Base-by-base conservation (phyloP, 2,113 vertebrate genomes). In the Microcebus ravelobensis region DNA sequence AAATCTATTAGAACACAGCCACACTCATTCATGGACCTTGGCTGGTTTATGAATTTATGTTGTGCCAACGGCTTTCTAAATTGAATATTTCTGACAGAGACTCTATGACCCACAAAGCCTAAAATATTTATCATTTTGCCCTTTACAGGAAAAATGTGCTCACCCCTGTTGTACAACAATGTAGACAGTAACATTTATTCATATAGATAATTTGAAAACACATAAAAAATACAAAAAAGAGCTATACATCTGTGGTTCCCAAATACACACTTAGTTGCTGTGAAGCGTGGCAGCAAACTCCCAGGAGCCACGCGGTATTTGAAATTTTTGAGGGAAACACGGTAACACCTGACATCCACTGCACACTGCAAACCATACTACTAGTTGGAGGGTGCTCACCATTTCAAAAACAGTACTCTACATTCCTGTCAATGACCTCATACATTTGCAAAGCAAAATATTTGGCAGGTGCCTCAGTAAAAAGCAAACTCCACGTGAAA, bases 271-370 rank as follows among this genome's bases (percentile, higher is more conserved):
- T 39, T 27, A 87, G 39, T 39, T 0, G 7, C 14, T 17, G 29
- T 2, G 14, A 61, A 34, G 42, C 9, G 13, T 1, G 7, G 31
- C 7, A 13, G 65, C 2, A 48, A 92, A 61, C 61, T 70, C 61
- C 39, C 13, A 91, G 68, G 29, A 36, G 31, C 42, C 5, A 1
- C 0, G 61, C 39, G 31, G 48, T 29, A n/a, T 14, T 45, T 88
- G 5, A 18, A 8, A 21, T 36, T 52, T 70, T n/a, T n/a, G 42
- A 77, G 61, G 13, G 70, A 10, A 39, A 36, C n/a, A 15, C 0
- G 7, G 67, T 6, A 8, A 50, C 2, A n/a, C 6, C 14, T 0
- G 20, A 36, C 29, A 18, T 20, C 55, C 5, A 2, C 8, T 11
- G 27, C 61, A 57, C 4, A 23, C 57, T 20, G 21, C 55, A 6